Evolutionary conservation across 2,888 invertebrate genomes (phyloP).

Genomic region (Desoria tigrina): DNA sequence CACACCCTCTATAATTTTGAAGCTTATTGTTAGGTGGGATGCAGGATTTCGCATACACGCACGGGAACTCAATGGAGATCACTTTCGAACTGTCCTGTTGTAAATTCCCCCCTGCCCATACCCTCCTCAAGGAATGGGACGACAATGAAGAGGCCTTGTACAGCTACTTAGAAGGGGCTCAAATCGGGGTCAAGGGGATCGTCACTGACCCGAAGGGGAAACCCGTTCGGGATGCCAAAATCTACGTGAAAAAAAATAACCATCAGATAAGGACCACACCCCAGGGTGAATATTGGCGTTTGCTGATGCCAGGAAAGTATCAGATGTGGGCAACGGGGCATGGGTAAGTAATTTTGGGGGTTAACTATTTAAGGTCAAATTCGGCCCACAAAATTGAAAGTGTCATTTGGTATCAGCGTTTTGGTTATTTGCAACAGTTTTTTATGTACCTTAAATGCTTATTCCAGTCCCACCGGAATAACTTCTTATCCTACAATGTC

Average conservation of each 20-base stretch:
- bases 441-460: too few species aligned
- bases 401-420: too few species aligned
- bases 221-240: not conserved
- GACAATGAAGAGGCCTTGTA: slow-evolving; percentile 3
- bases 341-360: too few species aligned
- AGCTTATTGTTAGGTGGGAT: slow-evolving; percentile 84
- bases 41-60: slow-evolving; percentile 96
- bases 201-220: not conserved
- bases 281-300: slow-evolving; percentile 14
- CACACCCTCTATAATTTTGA: too few species aligned
- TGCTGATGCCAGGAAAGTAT: slow-evolving; percentile 8
- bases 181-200: slow-evolving; percentile 3
- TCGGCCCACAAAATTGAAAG: too few species aligned
- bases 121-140: slow-evolving; percentile 75
- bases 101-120: slow-evolving; percentile 77
- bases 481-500: too few species aligned
- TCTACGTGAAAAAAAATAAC: not conserved
- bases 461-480: too few species aligned
- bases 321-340: not conserved
- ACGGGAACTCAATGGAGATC: slow-evolving; percentile 92
- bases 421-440: too few species aligned
- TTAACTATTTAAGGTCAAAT: too few species aligned
- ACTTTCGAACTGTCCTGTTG: slow-evolving; percentile 95
- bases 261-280: not conserved
- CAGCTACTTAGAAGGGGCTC: not conserved